Evolutionary conservation across 2,888 invertebrate species (phyloP), one percentile per base, ranked within the genome.

Genomic region (Microplitis manilae): DNA sequence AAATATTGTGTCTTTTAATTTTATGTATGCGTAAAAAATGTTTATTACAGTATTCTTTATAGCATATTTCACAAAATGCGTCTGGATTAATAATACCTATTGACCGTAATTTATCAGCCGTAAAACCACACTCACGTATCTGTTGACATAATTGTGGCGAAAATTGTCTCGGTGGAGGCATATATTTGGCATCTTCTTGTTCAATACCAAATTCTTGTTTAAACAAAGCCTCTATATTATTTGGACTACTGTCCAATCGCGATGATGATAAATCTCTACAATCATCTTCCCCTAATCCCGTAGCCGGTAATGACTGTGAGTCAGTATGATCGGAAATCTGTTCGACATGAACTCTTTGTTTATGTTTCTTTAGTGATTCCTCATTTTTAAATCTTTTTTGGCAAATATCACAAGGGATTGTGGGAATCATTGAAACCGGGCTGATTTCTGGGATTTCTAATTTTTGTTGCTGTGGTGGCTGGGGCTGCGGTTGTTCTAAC

Each of bases 11-110:
- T n/a, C 96, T 93, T 88, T 97, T 96, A 91, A 96, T 94, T 87
- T 97, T 96, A 90, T 98, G 98, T 69, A 96, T 96, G 74, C 96
- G 93, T 65, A 98, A 92, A 87, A 97, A 97, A 88, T 97, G 97
- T 90, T 97, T 97, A 88, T 97, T 97, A 89, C 96, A 96, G 88
- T 97, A 97, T 89, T 97, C 97, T 88, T 97, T 96, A 90, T 96
- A 95, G 89, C 97, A 97, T 78, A 97, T 93, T 90, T 97, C 96
- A 90, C 97, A 97, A 89, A 96, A 97, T n/a, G 96, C 96, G 86
- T 97, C 96, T 1, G 95, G 95, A 89, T 95, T 95, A 84, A 94
- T 92, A 50, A 96, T 95, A 60, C 96, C 96, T 77, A 96, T 91
- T 77, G 95, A 93, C 39, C 95, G 92, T 59, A 96, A 91, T 73